phyloP scores from a whole-genome alignment of 2,888 invertebrate genomes.

The Cataglyphis cursor region DNA sequence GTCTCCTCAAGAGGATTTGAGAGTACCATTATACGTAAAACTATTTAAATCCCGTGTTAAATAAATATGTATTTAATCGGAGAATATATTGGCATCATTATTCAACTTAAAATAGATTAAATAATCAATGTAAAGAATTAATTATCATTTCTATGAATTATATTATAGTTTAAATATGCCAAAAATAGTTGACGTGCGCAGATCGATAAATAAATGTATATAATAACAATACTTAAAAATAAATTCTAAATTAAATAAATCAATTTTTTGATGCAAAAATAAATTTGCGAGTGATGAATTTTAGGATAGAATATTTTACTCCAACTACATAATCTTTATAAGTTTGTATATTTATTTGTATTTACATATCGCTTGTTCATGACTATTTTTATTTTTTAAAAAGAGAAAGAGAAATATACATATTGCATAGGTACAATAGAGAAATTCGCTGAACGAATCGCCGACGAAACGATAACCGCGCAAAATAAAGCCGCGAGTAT shows the following conservation, averaged over 20 bases:
- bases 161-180: neutral
- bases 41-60: neutral
- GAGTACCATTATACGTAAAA: no score
- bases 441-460: conserved; percentile 63
- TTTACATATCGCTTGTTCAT: neutral
- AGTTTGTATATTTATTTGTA: conserved; percentile 16
- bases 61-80: neutral
- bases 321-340: neutral
- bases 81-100: neutral
- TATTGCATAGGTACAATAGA: conserved; percentile 17
- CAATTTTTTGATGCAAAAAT: neutral
- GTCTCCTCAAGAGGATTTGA: no score
- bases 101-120: neutral
- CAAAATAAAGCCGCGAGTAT: conserved; percentile 36
- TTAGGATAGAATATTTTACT: neutral
- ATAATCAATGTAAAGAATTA: neutral
- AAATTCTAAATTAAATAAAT: neutral
- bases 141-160: neutral
- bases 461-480: conserved; percentile 61
- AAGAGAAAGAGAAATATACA: neutral
- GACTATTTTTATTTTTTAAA: conserved; percentile 10
- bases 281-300: neutral
- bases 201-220: neutral
- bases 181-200: neutral
- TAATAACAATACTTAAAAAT: neutral